Conservation (phyloP, 2,113 vertebrate species). For the Labeo catla region DNA sequence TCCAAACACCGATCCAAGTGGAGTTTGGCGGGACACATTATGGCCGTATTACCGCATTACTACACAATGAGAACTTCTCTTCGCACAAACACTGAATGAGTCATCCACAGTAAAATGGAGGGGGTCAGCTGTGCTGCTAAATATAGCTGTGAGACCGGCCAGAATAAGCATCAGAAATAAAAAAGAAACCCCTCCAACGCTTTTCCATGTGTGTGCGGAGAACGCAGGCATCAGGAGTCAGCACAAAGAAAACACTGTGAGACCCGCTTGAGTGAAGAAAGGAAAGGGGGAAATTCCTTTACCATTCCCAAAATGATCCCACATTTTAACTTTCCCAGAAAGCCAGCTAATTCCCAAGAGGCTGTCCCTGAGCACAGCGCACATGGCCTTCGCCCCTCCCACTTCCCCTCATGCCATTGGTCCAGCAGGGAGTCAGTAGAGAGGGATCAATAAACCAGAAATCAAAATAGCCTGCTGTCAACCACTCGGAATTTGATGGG, state of each 20-base stretch:
- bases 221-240: constrained; percentile 45
- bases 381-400: constrained; percentile 45
- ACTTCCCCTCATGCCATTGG: constrained; percentile 34
- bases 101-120: constrained; percentile 54
- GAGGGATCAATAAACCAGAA: constrained; percentile 36
- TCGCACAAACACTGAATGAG: constrained; percentile 59
- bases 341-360: constrained; percentile 66
- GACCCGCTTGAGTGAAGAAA: constrained; percentile 45
- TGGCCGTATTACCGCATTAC: constrained; percentile 20
- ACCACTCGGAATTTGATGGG: constrained; percentile 55
- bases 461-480: constrained; percentile 71
- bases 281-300: constrained; percentile 54
- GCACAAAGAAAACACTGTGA: constrained; percentile 56
- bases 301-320: constrained; percentile 71
- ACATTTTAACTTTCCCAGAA: constrained; percentile 74
- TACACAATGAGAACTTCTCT: constrained; percentile 22
- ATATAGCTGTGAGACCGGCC: constrained; percentile 67
- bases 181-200: constrained; percentile 33
- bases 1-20: neutral
- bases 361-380: constrained; percentile 47
- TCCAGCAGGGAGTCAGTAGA: constrained; percentile 55
- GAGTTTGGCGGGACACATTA: constrained; percentile 13
- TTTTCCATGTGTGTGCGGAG: constrained; percentile 46
- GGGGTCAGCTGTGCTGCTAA: constrained; percentile 64
- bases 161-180: constrained; percentile 62